These are phyloP conservation scores for Tetranychus cinnabarinus DNA, from an alignment of 1,140 invertebrate genomes.

Conservation along the genomic window DNA sequence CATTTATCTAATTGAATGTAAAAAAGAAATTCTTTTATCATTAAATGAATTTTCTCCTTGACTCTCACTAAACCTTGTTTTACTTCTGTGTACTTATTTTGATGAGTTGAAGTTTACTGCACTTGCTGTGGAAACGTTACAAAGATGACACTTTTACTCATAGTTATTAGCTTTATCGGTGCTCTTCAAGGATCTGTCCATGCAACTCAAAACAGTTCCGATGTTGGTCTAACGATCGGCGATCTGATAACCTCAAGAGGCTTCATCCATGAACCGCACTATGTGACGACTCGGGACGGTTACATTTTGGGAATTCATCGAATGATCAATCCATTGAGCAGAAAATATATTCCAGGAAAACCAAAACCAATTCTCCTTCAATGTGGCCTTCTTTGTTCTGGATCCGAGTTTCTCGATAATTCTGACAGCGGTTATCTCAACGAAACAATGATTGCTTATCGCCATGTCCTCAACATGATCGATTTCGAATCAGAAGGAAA, in stretches of 20 bases:
- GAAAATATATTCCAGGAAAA: neutral
- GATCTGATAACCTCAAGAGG: constrained; percentile 7
- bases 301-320: constrained; percentile 4
- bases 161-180: too few species aligned
- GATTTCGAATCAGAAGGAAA: constrained; percentile 1
- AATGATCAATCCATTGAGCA: constrained; percentile 6
- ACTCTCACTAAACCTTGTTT: too few species aligned
- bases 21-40: too few species aligned
- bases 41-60: too few species aligned
- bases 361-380: constrained; percentile 31
- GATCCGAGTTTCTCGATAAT: constrained; percentile 14
- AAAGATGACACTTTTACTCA: too few species aligned
- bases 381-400: constrained; percentile 48
- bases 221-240: too few species aligned
- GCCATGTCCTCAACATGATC: neutral
- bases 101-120: too few species aligned
- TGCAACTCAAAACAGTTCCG: too few species aligned
- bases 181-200: too few species aligned
- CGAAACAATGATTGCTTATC: neutral
- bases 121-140: too few species aligned
- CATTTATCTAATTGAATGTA: too few species aligned
- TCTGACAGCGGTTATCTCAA: neutral
- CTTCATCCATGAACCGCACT: constrained; percentile 5
- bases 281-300: constrained; percentile 6
- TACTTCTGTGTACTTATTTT: too few species aligned